These are phyloP conservation scores for Labeo catla DNA, from an alignment of 2,113 vertebrate genomes.

Conservation along the genomic window DNA sequence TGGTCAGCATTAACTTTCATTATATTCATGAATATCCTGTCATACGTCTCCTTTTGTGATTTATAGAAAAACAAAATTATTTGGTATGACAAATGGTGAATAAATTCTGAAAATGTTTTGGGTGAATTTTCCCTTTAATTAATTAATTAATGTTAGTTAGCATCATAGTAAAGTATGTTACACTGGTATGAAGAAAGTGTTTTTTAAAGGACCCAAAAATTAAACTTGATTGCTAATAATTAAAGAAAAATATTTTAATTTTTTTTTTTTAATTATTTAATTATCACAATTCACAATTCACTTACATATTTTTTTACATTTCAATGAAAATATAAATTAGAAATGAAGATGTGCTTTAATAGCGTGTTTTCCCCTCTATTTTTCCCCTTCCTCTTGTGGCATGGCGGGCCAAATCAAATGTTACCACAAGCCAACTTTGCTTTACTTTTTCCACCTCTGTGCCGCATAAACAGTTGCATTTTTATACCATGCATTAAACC, in stretches of 20 bases:
- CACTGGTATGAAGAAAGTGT: not conserved
- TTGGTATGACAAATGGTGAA: not conserved
- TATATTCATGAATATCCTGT: not conserved
- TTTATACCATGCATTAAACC: conserved; percentile 7
- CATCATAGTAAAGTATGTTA: not conserved
- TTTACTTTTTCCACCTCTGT: not conserved
- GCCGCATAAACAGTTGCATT: not conserved
- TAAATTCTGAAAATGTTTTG: not conserved
- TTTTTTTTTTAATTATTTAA: too few relatives aligned
- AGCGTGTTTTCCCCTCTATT: too few relatives aligned
- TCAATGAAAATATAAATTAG: too few relatives aligned
- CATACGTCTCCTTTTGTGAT: not conserved
- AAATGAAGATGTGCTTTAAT: too few relatives aligned
- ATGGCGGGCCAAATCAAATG: too few relatives aligned
- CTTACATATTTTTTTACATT: too few relatives aligned
- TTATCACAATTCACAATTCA: too few relatives aligned
- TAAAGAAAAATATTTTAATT: too few relatives aligned
- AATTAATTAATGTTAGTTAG: not conserved
- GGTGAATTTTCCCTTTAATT: not conserved
- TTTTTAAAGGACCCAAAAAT: too few relatives aligned
- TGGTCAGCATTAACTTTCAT: not conserved
- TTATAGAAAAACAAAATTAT: not conserved
- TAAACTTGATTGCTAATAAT: too few relatives aligned
- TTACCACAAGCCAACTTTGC: too few relatives aligned
- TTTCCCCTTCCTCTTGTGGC: too few relatives aligned